Evolutionary conservation across 2,888 invertebrate genomes (phyloP).

Genomic region (Atherix ibis): DNA sequence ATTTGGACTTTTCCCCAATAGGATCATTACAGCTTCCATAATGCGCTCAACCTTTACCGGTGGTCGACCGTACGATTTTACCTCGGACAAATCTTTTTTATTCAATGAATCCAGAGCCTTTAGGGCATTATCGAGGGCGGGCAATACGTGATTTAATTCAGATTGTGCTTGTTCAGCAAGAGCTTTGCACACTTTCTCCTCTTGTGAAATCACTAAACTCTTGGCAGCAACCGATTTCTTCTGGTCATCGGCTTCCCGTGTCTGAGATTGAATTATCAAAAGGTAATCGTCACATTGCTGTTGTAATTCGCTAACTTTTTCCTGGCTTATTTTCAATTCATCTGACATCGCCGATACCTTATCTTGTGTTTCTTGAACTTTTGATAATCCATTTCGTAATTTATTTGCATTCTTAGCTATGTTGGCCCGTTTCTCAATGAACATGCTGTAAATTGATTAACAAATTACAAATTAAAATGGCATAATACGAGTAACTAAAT

Average conservation of each 20-base stretch:
- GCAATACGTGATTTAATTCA: slow-evolving; percentile 73
- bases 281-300: slow-evolving; percentile 75
- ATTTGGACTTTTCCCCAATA: slow-evolving; percentile 50
- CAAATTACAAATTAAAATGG: slow-evolving; percentile 5
- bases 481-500: slow-evolving; percentile 19
- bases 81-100: slow-evolving; percentile 77
- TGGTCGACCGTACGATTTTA: slow-evolving; percentile 77
- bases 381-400: slow-evolving; percentile 63
- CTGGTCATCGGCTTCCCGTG: slow-evolving; percentile 68
- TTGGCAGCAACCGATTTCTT: slow-evolving; percentile 56
- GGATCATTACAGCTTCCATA: slow-evolving; percentile 77
- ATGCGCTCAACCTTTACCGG: slow-evolving; percentile 79
- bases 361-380: slow-evolving; percentile 71
- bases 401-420: slow-evolving; percentile 61
- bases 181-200: slow-evolving; percentile 65
- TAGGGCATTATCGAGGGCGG: slow-evolving; percentile 71
- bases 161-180: slow-evolving; percentile 68
- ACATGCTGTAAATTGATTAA: slow-evolving; percentile 52
- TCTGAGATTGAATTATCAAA: slow-evolving; percentile 63
- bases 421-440: slow-evolving; percentile 53
- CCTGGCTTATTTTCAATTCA: slow-evolving; percentile 57
- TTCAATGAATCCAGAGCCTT: slow-evolving; percentile 60
- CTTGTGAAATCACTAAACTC: slow-evolving; percentile 58
- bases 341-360: slow-evolving; percentile 72
- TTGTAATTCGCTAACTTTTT: slow-evolving; percentile 58